phyloP scores from a whole-genome alignment of 2,888 invertebrate genomes.

The Mythimna loreyi region DNA sequence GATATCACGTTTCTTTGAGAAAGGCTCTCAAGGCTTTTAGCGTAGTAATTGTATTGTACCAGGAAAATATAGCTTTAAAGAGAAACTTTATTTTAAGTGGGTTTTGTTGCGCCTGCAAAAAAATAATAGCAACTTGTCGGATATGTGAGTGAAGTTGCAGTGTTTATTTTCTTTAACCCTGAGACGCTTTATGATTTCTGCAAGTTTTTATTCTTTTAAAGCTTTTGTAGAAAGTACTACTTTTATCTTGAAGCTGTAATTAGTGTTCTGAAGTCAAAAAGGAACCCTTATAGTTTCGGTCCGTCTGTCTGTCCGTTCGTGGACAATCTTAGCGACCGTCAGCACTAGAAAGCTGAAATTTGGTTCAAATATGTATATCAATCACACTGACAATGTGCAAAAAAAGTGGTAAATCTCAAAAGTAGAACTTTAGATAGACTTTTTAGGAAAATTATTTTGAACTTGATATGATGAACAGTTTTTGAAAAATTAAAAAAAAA shows the following conservation, averaged over 20 bases:
- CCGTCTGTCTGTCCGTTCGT: too few relatives aligned
- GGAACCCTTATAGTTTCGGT: too few relatives aligned
- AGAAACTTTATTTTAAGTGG: conserved; percentile 6
- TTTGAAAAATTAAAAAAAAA: too few relatives aligned
- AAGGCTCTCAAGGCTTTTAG: conserved; percentile 46
- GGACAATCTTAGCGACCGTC: too few relatives aligned
- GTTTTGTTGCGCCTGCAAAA: conserved; percentile 33
- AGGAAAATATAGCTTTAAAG: conserved; percentile 13
- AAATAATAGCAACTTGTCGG: conserved; percentile 31
- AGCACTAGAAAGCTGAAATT: too few relatives aligned
- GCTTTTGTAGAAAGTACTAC: neutral
- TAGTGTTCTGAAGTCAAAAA: too few relatives aligned
- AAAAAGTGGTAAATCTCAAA: too few relatives aligned
- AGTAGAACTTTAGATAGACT: too few relatives aligned
- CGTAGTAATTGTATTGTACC: conserved; percentile 32
- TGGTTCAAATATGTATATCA: too few relatives aligned
- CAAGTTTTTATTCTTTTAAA: conserved; percentile 35
- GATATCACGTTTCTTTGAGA: conserved; percentile 36
- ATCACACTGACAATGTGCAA: too few relatives aligned
- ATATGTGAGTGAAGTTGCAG: conserved; percentile 16
- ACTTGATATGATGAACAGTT: too few relatives aligned
- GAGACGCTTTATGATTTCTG: conserved; percentile 17
- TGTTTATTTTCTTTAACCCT: conserved; percentile 9
- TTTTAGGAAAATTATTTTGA: too few relatives aligned
- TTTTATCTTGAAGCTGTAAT: neutral